phyloP scores from a whole-genome alignment of 2,888 invertebrate genomes.

The Clusia tigrina region DNA sequence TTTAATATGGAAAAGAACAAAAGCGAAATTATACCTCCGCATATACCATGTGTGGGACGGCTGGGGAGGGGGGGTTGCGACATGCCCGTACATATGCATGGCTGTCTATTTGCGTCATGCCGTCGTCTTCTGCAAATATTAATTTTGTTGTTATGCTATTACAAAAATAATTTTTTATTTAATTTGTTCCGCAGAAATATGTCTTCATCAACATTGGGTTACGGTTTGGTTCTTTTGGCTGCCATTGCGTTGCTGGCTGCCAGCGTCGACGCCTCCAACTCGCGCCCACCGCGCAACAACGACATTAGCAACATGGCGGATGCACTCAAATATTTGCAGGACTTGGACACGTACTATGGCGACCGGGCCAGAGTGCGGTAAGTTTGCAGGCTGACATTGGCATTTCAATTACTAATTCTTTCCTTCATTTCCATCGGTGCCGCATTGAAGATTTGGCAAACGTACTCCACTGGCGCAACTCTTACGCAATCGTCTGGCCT shows the following conservation, averaged over 20 bases:
- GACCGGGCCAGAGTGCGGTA: constrained; percentile 75
- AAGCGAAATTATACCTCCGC: constrained; percentile 22
- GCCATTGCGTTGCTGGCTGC: constrained; percentile 45
- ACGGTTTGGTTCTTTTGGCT: constrained; percentile 44
- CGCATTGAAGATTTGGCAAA: constrained; percentile 56
- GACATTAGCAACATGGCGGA: constrained; percentile 72
- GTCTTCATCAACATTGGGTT: constrained; percentile 41
- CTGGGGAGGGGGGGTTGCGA: too few species aligned
- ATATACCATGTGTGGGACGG: too few species aligned
- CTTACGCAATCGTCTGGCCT: constrained; percentile 49
- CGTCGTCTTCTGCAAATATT: too few species aligned
- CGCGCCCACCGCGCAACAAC: constrained; percentile 63
- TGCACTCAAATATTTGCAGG: constrained; percentile 73
- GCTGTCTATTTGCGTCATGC: too few species aligned
- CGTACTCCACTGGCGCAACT: constrained; percentile 51
- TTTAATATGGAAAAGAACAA: constrained; percentile 20
- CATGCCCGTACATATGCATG: too few species aligned
- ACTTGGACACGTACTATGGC: constrained; percentile 73
- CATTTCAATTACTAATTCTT: background rate
- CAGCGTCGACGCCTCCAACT: constrained; percentile 52
- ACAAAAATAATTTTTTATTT: constrained; percentile 30
- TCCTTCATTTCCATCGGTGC: constrained; percentile 3
- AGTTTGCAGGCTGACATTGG: background rate
- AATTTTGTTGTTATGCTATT: constrained; percentile 16
- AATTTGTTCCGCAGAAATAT: constrained; percentile 29